Evolutionary conservation across 2,797 vertebrate genomes (phyloP).

Genomic region (Heteromormyrus szaboi): DNA sequence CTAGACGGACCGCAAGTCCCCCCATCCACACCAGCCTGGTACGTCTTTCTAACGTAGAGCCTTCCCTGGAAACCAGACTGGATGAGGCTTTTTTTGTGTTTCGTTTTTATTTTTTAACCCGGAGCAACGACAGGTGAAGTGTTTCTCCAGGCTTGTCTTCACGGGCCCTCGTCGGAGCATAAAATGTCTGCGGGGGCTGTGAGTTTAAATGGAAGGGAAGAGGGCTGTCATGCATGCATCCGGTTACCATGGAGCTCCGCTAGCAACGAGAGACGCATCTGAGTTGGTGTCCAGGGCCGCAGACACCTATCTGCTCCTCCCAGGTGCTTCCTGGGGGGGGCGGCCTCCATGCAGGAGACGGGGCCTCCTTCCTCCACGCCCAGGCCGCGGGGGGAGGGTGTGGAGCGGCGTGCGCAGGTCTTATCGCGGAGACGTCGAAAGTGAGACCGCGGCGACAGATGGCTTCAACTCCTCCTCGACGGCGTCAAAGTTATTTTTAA

Average conservation of each 20-base stretch:
- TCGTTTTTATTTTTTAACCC: neutral
- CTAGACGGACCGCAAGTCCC: neutral
- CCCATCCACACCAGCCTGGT: neutral
- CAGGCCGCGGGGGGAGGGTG: neutral
- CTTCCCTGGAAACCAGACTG: neutral
- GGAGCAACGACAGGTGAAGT: neutral
- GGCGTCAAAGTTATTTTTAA: conserved; percentile 52
- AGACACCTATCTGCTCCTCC: conserved; percentile 24
- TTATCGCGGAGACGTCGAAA: conserved; percentile 19
- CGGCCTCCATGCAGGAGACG: neutral
- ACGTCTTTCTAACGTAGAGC: neutral
- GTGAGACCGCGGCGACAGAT: conserved; percentile 53
- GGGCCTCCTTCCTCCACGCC: neutral
- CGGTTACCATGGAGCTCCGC: conserved; percentile 31
- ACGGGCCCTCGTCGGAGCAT: neutral
- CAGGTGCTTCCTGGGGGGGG: neutral
- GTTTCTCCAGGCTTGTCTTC: neutral
- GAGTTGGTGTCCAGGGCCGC: conserved; percentile 22
- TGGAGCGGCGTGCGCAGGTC: neutral
- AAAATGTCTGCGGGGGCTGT: neutral
- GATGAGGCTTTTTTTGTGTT: neutral
- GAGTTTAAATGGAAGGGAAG: conserved; percentile 4
- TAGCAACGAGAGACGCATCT: conserved; percentile 32
- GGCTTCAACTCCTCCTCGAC: conserved; percentile 43
- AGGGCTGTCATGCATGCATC: conserved; percentile 26